phyloP scores from a whole-genome alignment of 2,797 vertebrate species.

The Manis javanica region DNA sequence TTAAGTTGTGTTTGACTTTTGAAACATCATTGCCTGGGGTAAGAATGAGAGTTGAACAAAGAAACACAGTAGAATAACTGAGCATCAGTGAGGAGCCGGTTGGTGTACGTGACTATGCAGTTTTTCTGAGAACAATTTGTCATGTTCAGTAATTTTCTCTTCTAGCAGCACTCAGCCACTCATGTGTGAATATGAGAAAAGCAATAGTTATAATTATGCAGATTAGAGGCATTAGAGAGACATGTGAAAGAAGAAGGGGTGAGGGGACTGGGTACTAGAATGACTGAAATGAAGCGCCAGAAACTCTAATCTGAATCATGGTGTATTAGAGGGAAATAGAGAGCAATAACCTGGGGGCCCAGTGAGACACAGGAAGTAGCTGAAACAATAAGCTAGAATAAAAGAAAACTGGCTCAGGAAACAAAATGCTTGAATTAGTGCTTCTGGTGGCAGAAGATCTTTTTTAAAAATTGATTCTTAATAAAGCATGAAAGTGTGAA shows the following conservation, averaged over 20 bases:
- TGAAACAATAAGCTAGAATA: neutral
- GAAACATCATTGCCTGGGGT: neutral
- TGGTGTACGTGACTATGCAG: neutral
- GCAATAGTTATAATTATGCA: neutral
- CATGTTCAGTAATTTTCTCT: neutral
- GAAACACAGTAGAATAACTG: neutral
- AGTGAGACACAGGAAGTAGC: neutral
- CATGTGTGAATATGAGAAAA: neutral
- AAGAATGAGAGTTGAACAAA: conserved; percentile 8
- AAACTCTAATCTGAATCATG: neutral
- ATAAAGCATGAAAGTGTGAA: neutral
- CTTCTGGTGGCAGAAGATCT: neutral
- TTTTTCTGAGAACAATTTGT: neutral
- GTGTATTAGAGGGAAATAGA: neutral
- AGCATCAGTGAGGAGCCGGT: neutral
- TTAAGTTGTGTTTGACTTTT: neutral
- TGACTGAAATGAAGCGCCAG: neutral
- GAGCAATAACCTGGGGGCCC: neutral
- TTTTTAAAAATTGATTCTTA: neutral
- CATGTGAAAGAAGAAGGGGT: neutral
- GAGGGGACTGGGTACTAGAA: neutral
- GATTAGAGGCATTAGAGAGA: neutral
- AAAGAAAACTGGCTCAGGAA: neutral
- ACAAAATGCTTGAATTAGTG: neutral
- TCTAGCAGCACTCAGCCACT: neutral